A percentile compares a stretch with the other conserved stretches of the same genome.
phyloP scores from a whole-genome alignment of 1,140 invertebrate species.

The Meloidogyne exigua region DNA sequence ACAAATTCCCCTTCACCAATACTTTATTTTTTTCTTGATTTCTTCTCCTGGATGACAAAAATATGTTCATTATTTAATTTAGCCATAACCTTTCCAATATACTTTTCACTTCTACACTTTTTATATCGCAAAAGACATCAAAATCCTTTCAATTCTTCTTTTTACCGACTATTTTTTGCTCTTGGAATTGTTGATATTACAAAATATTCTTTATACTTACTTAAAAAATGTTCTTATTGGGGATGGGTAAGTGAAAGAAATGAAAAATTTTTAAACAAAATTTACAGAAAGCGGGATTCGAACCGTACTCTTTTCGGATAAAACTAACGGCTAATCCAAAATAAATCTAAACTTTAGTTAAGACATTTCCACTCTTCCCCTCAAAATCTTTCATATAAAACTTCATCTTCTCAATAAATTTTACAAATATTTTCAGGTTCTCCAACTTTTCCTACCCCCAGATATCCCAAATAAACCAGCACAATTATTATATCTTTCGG shows the following conservation, averaged over 20 bases:
- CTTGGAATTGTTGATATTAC: slow-evolving; percentile 5
- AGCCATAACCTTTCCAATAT: neutral
- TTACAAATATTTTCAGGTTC: neutral
- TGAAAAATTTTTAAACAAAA: no score
- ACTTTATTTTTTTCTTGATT: neutral
- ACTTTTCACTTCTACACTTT: neutral
- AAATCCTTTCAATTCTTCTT: neutral
- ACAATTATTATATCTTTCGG: slow-evolving; percentile 12
- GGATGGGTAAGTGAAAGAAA: slow-evolving; percentile 1
- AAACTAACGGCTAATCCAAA: no score
- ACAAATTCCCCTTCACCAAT: neutral
- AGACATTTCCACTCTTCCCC: no score
- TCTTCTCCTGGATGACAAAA: neutral
- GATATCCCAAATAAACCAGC: slow-evolving; percentile 10
- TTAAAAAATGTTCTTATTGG: slow-evolving; percentile 27
- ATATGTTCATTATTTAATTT: neutral
- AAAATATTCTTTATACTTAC: slow-evolving; percentile 13
- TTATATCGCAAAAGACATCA: neutral
- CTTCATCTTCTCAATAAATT: no score
- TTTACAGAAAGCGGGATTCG: no score
- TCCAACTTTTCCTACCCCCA: slow-evolving; percentile 5
- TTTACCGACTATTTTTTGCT: neutral
- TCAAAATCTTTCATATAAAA: no score
- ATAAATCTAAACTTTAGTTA: no score
- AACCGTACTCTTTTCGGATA: no score